Evolutionary conservation across 1,140 invertebrate genomes (phyloP), one percentile per base, ranked within the genome.

Genomic region (Leptinotarsa defecta): DNA sequence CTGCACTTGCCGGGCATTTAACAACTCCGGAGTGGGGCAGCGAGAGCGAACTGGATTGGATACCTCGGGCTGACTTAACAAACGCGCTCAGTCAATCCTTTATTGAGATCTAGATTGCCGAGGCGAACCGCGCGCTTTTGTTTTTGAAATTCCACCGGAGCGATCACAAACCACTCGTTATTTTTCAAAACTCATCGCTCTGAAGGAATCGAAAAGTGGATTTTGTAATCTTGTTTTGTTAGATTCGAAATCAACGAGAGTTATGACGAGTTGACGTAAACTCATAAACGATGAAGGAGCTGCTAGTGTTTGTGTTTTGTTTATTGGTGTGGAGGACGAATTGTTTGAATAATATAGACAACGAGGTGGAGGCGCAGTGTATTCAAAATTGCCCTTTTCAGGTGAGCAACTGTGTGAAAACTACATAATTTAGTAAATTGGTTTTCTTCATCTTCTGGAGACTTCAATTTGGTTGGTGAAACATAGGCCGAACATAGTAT

Each of bases 1-100:
- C 20, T 48, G 69, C 69, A 71, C 69, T 71, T 71, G 69, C 49
- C 24, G 69, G 20, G 69, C 24, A 71, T 71, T 71, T 71, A 71
- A 71, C 49, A 65, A 65, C 27, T 43, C 34, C 34, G 20, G 69
- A 61, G 69, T 71, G 52, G 69, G 69, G 69, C 15, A 17, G 6
- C 34, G 48, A 24, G 19, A 52, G 22, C 69, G n/a, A 20, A 71
- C 15, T 17, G 15, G 49, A 71, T 52, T 57, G 69, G 48, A 57
- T 69, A 48, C 22, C 20, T 22, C 13, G 15, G 6, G 4, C 20
- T 0, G 27, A 65, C 64, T 22, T 65, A 57, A 57, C 52, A 15
- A 19, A 68, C 17, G 17, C 34, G 34, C 24, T 68, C 67, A 68
- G 24, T 71, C 48, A 71, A 57, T 71, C 69, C 64, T 65, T 65